Base-by-base conservation (phyloP, 2,797 vertebrate genomes). In the Hipposideros larvatus region DNA sequence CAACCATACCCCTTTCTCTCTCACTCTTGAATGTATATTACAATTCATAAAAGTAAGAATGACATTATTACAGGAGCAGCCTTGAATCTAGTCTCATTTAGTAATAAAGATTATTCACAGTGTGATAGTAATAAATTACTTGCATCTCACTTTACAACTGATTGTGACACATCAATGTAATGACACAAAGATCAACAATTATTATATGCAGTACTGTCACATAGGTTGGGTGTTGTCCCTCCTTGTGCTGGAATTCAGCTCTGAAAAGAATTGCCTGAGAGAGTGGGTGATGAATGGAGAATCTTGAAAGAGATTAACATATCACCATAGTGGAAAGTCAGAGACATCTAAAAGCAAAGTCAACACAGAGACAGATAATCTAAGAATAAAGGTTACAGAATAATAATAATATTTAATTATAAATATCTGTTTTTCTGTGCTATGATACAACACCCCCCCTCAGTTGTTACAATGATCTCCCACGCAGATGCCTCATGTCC, bases 181-280 rank as follows among this genome's bases (percentile, higher is more conserved):
- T 63, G 79, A 91, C 41, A 63, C 6, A 73, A 80, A 41, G 43
- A 61, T 84, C 22, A 61, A 68, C 26, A 85, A 31, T 7, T 79
- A 26, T 78, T 87, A 63, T 41, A n/a, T 74, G 7, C 70, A 82
- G 24, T 75, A 75, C 26, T 77, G 0, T 65, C 28, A 55, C 1
- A 14, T 28, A 66, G 3, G 4, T 91, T 19, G 34, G 13, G 0
- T 53, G 46, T 46, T 90, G 22, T 0, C 5, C 11, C 5, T 0
- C 4, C 43, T 34, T 31, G 1, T 65, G n/a, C 59, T 93, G 41
- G 18, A 80, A 82, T 70, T 90, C 24, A 63, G 22, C 5, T 46
- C 15, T 63, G 75, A 83, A 94, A 84, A 61, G 63, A 53, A 28
- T 51, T 94, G 14, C 16, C 37, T 19, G 46, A 73, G 28, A 80